These are phyloP conservation scores for Plestiodon gilberti DNA, from an alignment of 2,113 vertebrate species.

Conservation along the genomic window DNA sequence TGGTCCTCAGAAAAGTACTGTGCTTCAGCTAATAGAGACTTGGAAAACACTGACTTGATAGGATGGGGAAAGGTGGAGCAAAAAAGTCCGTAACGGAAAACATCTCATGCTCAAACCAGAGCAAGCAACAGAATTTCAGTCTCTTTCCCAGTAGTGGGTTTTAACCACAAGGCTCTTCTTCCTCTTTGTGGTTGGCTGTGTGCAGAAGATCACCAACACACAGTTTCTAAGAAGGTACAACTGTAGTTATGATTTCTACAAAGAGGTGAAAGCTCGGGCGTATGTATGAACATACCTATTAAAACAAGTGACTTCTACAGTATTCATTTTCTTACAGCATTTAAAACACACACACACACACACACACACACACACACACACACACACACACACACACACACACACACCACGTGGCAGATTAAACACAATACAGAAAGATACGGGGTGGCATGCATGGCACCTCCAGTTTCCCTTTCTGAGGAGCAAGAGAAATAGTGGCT, in stretches of 20 bases:
- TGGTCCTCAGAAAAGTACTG: background rate
- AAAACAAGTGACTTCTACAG: background rate
- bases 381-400: too few relatives aligned
- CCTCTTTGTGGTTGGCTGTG: slow-evolving; percentile 1
- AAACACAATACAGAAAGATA: background rate
- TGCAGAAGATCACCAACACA: background rate
- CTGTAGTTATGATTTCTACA: background rate
- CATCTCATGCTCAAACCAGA: background rate
- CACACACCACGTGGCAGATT: background rate
- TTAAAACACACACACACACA: background rate
- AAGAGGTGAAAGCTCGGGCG: background rate
- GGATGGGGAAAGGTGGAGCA: background rate
- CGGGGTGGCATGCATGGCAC: too few relatives aligned
- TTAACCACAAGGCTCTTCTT: slow-evolving; percentile 17
- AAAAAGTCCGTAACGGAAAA: background rate
- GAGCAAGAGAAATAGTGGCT: too few relatives aligned
- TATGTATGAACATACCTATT: too few relatives aligned
- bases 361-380: too few relatives aligned
- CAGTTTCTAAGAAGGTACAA: slow-evolving; percentile 26
- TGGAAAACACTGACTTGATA: background rate
- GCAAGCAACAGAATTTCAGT: slow-evolving; percentile 8
- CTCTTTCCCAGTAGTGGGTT: background rate
- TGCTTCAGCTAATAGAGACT: background rate
- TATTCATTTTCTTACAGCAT: slow-evolving; percentile 16
- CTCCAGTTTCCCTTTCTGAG: too few relatives aligned